Conservation (phyloP, 2,888 invertebrate species). For the Synanthedon myopaeformis region DNA sequence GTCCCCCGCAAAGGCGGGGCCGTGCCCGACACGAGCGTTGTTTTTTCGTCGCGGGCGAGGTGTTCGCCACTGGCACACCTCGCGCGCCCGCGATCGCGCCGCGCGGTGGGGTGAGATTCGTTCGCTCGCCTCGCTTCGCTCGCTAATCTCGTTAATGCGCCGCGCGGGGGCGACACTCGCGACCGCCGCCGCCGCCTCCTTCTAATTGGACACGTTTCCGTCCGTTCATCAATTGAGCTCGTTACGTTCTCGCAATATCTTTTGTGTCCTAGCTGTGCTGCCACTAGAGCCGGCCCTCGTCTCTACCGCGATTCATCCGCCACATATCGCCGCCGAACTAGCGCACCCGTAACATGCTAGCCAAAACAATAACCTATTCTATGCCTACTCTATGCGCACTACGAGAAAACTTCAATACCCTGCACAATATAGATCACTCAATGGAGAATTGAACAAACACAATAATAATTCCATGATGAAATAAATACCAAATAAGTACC, state of each 20-base stretch:
- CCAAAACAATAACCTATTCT: neutral
- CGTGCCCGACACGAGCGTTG: constrained; percentile 36
- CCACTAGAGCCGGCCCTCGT: constrained; percentile 6
- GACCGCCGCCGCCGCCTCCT: constrained; percentile 54
- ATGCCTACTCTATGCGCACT: too few species aligned
- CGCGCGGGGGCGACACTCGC: constrained; percentile 47
- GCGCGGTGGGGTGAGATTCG: constrained; percentile 13
- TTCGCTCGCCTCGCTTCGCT: constrained; percentile 6
- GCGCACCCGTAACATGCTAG: neutral
- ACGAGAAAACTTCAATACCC: too few species aligned
- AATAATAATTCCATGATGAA: too few species aligned
- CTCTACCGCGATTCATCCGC: neutral
- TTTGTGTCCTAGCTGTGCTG: constrained; percentile 30
- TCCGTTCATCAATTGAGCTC: constrained; percentile 67
- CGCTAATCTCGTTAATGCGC: constrained; percentile 64
- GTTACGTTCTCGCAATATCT: constrained; percentile 58
- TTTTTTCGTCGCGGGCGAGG: constrained; percentile 46
- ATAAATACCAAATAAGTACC: too few species aligned
- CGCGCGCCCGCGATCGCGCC: constrained; percentile 28
- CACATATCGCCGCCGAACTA: neutral
- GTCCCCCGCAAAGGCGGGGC: constrained; percentile 30
- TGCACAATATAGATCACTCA: too few species aligned
- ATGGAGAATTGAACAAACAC: too few species aligned
- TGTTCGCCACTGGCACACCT: constrained; percentile 24
- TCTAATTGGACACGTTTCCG: constrained; percentile 70